Conservation (phyloP, 2,113 vertebrate genomes). For the Labeo rohita region DNA sequence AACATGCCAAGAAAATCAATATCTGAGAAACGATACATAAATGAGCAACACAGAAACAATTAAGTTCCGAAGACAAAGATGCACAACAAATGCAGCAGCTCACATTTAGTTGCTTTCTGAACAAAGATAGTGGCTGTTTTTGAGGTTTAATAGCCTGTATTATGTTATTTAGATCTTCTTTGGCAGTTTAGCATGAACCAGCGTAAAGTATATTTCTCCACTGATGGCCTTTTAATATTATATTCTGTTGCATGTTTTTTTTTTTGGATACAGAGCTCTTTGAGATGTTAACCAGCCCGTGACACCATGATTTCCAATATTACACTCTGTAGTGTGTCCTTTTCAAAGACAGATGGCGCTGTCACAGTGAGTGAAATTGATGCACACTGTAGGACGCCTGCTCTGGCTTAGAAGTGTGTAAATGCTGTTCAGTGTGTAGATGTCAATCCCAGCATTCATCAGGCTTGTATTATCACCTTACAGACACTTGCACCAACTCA, state of each 20-base stretch:
- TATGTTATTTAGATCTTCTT: not conserved
- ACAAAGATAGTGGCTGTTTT: not conserved
- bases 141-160: not conserved
- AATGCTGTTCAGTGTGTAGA: conserved; percentile 6
- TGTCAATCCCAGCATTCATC: not conserved
- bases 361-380: not conserved
- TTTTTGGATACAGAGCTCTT: not conserved
- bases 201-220: not conserved
- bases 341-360: conserved; percentile 41
- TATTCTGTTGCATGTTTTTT: not conserved
- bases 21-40: not conserved
- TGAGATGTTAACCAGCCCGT: not conserved
- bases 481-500: not conserved
- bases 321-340: not conserved
- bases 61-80: not conserved
- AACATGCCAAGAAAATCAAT: conserved; percentile 3
- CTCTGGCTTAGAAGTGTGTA: not conserved
- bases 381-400: not conserved
- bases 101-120: not conserved
- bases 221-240: not conserved
- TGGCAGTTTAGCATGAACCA: not conserved
- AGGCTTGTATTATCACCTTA: conserved; percentile 3
- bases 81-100: not conserved
- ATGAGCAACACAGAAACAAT: conserved; percentile 1
- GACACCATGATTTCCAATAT: not conserved